phyloP scores from a whole-genome alignment of 2,797 vertebrate species.

The Emys orbicularis region DNA sequence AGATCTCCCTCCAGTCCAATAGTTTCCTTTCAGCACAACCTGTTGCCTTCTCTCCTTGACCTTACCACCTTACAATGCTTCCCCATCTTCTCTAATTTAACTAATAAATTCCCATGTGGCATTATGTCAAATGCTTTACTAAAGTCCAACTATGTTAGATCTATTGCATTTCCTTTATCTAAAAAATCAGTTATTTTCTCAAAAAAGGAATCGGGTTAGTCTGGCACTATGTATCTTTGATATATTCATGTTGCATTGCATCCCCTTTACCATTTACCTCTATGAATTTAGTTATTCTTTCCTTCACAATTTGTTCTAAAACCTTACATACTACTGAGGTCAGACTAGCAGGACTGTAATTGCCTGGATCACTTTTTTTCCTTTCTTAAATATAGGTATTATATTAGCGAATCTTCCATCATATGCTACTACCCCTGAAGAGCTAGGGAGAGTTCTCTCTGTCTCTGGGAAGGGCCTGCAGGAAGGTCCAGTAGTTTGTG shows the following conservation, averaged over 20 bases:
- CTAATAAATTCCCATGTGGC: background rate
- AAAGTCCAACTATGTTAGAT: background rate
- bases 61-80: background rate
- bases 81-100: background rate
- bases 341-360: background rate
- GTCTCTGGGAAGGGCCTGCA: background rate
- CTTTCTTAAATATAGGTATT: background rate
- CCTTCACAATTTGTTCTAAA: background rate
- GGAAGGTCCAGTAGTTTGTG: background rate
- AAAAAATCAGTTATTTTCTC: background rate
- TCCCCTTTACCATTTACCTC: background rate
- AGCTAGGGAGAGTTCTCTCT: background rate
- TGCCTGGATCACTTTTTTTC: background rate
- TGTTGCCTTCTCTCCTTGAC: background rate
- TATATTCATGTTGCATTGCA: background rate
- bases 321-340: background rate
- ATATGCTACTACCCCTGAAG: background rate
- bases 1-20: background rate
- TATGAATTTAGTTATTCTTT: background rate
- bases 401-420: background rate
- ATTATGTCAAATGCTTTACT: background rate
- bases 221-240: background rate
- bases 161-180: background rate
- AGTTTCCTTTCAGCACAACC: background rate
- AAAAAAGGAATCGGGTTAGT: background rate